phyloP scores from a whole-genome alignment of 2,797 vertebrate genomes.

The Anguilla pacifica region DNA sequence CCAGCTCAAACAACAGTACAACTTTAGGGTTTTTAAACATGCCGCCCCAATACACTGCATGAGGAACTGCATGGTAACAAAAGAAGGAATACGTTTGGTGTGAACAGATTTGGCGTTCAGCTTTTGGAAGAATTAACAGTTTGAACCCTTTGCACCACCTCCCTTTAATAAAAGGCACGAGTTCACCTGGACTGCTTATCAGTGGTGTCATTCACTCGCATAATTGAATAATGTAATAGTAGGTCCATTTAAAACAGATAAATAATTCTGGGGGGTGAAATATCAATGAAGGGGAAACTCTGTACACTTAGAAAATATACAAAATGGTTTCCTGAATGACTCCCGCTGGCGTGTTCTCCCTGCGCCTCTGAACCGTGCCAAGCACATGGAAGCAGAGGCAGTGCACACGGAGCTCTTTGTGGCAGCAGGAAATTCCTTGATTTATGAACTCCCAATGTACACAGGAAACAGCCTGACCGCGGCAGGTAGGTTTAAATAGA shows the following conservation, averaged over 20 bases:
- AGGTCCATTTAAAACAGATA: background rate
- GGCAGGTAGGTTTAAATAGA: conserved; percentile 27
- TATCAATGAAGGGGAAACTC: background rate
- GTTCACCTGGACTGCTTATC: background rate
- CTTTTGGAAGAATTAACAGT: conserved; percentile 1
- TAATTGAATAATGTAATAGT: background rate
- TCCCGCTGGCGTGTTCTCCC: background rate
- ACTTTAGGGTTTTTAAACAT: background rate
- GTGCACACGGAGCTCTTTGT: conserved; percentile 22
- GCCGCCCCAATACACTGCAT: background rate
- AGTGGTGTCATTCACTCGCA: background rate
- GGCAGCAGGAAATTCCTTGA: conserved; percentile 34
- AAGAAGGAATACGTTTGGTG: background rate
- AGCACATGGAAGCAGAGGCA: background rate
- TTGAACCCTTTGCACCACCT: background rate
- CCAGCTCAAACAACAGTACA: background rate
- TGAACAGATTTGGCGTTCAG: background rate
- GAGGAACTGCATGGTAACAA: background rate
- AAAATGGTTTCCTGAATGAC: background rate
- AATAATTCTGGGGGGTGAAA: background rate
- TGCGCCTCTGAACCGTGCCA: background rate
- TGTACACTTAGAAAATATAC: background rate
- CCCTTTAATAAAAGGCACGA: background rate
- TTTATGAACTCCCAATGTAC: conserved; percentile 36
- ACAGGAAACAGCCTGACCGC: conserved; percentile 30